Conservation (phyloP, 2,113 vertebrate species). For the Plecotus auritus region DNA sequence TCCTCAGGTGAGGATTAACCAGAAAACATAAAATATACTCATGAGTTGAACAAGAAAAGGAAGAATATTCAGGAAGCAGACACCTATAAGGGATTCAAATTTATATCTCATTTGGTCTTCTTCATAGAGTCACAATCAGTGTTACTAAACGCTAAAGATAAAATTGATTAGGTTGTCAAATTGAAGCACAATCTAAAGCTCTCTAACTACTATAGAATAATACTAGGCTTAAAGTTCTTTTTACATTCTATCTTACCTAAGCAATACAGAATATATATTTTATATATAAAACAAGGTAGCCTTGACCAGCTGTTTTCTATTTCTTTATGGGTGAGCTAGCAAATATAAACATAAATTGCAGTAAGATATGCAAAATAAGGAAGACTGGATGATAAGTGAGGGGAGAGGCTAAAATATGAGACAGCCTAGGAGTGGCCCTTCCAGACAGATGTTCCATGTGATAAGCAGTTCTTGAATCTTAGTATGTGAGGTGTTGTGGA, state of each 20-base stretch:
- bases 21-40: not conserved
- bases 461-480: not conserved
- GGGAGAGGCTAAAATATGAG: not conserved
- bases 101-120: not conserved
- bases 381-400: not conserved
- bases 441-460: not conserved
- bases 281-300: not conserved
- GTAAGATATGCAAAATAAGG: slow-evolving; percentile 8
- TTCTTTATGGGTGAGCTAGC: not conserved
- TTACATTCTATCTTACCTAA: slow-evolving; percentile 27
- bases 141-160: not conserved
- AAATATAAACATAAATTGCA: slow-evolving; percentile 12
- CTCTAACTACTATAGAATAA: not conserved
- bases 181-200: not conserved
- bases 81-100: not conserved
- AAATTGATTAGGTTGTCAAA: slow-evolving; percentile 16
- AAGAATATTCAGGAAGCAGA: not conserved
- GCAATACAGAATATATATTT: not conserved
- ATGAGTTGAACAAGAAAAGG: not conserved
- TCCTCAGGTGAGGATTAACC: too few species aligned
- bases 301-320: not conserved
- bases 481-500: not conserved
- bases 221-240: slow-evolving; percentile 10
- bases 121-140: not conserved
- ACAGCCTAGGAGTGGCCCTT: not conserved